These are phyloP conservation scores for Sphinx pinastri DNA, from an alignment of 2,888 invertebrate species.

Conservation along the genomic window DNA sequence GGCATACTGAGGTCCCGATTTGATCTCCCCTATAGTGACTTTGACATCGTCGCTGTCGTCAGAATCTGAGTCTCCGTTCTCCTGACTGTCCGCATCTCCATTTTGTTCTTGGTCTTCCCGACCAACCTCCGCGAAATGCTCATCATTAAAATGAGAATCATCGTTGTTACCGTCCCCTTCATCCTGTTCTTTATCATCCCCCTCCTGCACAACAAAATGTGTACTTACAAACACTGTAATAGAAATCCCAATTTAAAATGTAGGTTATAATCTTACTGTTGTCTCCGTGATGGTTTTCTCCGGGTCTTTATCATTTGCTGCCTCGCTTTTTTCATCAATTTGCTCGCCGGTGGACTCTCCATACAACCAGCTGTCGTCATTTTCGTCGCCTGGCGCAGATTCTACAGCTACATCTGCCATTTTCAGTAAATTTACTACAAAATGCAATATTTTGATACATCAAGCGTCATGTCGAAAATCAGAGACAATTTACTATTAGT, in stretches of 20 bases:
- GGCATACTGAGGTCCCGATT: constrained; percentile 88
- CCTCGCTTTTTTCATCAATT: constrained; percentile 46
- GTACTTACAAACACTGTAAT: neutral
- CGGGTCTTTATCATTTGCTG: constrained; percentile 49
- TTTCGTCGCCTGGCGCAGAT: constrained; percentile 81
- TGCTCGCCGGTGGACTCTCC: constrained; percentile 88
- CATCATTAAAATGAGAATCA: constrained; percentile 78
- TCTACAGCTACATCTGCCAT: constrained; percentile 75
- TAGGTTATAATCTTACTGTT: constrained; percentile 47
- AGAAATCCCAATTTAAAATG: constrained; percentile 8
- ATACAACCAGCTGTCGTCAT: constrained; percentile 95
- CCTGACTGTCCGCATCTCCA: constrained; percentile 77
- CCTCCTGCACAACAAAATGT: constrained; percentile 23
- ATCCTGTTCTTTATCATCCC: constrained; percentile 71
- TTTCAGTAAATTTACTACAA: constrained; percentile 38
- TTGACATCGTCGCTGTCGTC: constrained; percentile 94
- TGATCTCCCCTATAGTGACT: constrained; percentile 96
- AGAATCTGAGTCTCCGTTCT: constrained; percentile 85
- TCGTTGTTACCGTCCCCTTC: constrained; percentile 78
- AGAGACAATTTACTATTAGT: no score
- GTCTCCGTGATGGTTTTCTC: constrained; percentile 38
- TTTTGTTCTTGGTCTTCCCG: constrained; percentile 67
- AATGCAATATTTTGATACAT: constrained; percentile 20
- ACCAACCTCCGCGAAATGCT: constrained; percentile 76
- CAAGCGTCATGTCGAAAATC: neutral